A percentile compares a stretch with the other conserved stretches of the same genome.
phyloP scores from a whole-genome alignment of 2,797 vertebrate genomes.

The Sarcophilus harrisii region DNA sequence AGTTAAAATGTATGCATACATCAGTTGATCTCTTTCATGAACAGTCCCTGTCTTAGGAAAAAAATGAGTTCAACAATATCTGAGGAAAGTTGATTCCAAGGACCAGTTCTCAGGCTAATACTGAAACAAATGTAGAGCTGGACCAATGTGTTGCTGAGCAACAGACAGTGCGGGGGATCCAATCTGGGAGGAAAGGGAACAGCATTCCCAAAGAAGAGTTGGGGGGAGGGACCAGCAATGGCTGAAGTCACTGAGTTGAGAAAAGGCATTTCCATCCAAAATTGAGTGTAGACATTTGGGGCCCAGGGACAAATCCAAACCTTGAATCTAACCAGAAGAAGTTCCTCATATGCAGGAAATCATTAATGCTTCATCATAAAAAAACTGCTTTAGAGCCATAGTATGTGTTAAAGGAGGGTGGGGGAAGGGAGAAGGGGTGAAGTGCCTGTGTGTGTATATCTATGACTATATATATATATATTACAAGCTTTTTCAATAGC shows the following conservation, averaged over 20 bases:
- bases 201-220: slow-evolving; percentile 82
- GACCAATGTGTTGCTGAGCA: slow-evolving; percentile 80
- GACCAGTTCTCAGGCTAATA: slow-evolving; percentile 75
- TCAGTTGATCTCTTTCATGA: slow-evolving; percentile 72
- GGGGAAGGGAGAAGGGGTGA: slow-evolving; percentile 68
- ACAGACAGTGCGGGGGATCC: slow-evolving; percentile 78
- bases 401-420: slow-evolving; percentile 74
- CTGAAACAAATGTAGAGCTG: slow-evolving; percentile 54
- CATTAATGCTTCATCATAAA: slow-evolving; percentile 63
- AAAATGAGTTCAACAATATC: slow-evolving; percentile 79
- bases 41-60: slow-evolving; percentile 78
- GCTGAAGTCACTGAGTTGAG: slow-evolving; percentile 70
- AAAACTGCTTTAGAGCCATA: slow-evolving; percentile 72
- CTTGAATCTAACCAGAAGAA: slow-evolving; percentile 70
- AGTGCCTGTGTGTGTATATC: not conserved
- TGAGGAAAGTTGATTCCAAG: slow-evolving; percentile 76
- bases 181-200: slow-evolving; percentile 78
- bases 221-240: slow-evolving; percentile 66
- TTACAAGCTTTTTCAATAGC: slow-evolving; percentile 24
- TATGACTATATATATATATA: not conserved
- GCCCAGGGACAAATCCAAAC: slow-evolving; percentile 59
- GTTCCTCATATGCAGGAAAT: slow-evolving; percentile 53
- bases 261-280: slow-evolving; percentile 71
- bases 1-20: slow-evolving; percentile 71
- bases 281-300: slow-evolving; percentile 75